Conservation (phyloP, 2,888 invertebrate genomes). For the Sesamia inferens region DNA sequence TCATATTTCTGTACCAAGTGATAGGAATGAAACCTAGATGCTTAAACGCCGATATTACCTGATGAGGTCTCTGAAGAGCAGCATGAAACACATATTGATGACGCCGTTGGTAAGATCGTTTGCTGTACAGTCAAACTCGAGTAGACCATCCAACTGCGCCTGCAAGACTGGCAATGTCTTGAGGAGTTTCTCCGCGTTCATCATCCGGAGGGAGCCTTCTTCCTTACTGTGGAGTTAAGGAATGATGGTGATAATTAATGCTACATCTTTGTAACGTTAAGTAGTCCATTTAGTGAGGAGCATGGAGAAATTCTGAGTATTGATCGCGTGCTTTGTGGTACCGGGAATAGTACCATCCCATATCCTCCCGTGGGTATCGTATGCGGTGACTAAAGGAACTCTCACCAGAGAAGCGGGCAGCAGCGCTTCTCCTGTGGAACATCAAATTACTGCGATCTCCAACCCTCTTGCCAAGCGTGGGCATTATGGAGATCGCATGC, state of each 20-base stretch:
- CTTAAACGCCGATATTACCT: slow-evolving; percentile 63
- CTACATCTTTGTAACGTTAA: background rate
- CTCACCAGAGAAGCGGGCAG: no score
- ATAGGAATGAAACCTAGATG: no score
- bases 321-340: background rate
- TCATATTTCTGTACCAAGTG: no score
- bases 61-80: slow-evolving; percentile 99
- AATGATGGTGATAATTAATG: background rate
- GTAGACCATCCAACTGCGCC: slow-evolving; percentile 97
- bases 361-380: no score
- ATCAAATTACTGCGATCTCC: no score
- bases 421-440: no score
- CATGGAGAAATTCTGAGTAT: background rate
- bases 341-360: no score
- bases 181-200: slow-evolving; percentile 98
- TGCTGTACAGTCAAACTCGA: slow-evolving; percentile 99
- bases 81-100: slow-evolving; percentile 99
- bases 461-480: no score
- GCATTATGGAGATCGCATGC: no score
- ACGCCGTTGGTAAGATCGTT: slow-evolving; percentile 99
- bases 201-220: slow-evolving; percentile 98
- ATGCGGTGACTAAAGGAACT: no score
- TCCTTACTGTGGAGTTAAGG: slow-evolving; percentile 93
- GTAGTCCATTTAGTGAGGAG: background rate
- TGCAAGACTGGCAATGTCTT: slow-evolving; percentile 99